Evolutionary conservation across 2,797 vertebrate genomes (phyloP).

Genomic region (Cyclura pinguis): DNA sequence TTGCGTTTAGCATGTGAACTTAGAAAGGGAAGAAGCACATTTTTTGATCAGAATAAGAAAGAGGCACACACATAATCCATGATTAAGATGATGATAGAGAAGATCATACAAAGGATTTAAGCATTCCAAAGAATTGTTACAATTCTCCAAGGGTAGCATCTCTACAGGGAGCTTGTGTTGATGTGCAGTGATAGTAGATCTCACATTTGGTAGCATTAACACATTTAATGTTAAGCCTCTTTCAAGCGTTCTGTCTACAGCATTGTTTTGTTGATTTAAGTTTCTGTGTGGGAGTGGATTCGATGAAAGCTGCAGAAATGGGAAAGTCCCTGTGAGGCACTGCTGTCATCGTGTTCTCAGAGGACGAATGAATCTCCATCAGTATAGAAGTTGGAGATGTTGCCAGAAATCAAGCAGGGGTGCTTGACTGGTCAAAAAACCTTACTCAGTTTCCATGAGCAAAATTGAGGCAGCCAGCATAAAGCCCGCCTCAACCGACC

Average conservation of each 20-base stretch:
- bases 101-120: conserved; percentile 48
- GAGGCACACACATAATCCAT: neutral
- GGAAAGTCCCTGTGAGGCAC: neutral
- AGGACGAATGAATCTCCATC: neutral
- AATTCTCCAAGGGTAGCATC: conserved; percentile 52
- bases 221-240: conserved; percentile 44
- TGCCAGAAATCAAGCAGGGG: neutral
- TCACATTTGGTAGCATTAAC: neutral
- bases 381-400: neutral
- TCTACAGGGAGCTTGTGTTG: conserved; percentile 52
- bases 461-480: neutral
- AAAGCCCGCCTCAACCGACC: neutral
- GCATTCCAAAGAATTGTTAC: neutral
- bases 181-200: conserved; percentile 31
- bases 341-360: conserved; percentile 4
- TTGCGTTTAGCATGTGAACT: neutral
- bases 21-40: neutral
- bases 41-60: neutral
- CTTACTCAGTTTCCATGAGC: neutral
- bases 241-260: conserved; percentile 20
- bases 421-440: neutral
- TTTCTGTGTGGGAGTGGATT: conserved; percentile 48
- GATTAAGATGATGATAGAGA: conserved; percentile 7
- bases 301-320: conserved; percentile 33
- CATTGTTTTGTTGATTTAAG: conserved; percentile 5